Base-by-base conservation (phyloP, 2,113 vertebrate species). In the Clarias gariepinus region DNA sequence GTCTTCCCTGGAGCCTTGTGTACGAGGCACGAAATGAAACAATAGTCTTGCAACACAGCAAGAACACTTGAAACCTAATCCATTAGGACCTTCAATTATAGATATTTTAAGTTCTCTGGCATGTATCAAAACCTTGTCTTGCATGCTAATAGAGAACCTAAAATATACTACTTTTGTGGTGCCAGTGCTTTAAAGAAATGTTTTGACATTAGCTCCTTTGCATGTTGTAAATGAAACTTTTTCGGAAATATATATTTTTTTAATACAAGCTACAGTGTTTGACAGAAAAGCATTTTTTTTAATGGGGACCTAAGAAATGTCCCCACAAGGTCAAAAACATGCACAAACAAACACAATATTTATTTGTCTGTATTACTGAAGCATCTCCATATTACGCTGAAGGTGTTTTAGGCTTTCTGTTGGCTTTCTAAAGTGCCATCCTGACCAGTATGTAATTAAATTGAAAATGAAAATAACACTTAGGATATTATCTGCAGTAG, bases 111-210 rank as follows among this genome's bases (percentile, higher is more conserved):
- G 81, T 66, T 19, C n/a, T 64, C 15, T n/a, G 23, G 5, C 28
- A 47, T 53, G 52, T 63, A 66, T 82, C 41, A 82, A 82, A 61
- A 52, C 81, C 33, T 47, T 82, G 81, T 52, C 60, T 66, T 66
- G 61, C 52, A n/a, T 83, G 63, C 61, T 83, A 79, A 79, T 58
- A 7, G 77, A 33, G 77, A 7, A 30, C 28, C 55, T 83, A 53
- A 83, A 83, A 53, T 68, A 69, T 19, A 68, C 61, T 11, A 19
- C 13, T 28, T 77, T 25, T 16, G 15, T 33, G n/a, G 53, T 33
- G 53, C n/a, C 1, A 9, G 16, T 74, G 41, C 52, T 47, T 4
- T 74, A 13, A 47, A 74, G 28, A 58, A 23, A 57, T 36, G 55
- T 79, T 87, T 71, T 36, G 83, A 33, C 61, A 83, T 58, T 64